Evolutionary conservation across 2,113 vertebrate species (phyloP).

Genomic region (Myotis brandtii): DNA sequence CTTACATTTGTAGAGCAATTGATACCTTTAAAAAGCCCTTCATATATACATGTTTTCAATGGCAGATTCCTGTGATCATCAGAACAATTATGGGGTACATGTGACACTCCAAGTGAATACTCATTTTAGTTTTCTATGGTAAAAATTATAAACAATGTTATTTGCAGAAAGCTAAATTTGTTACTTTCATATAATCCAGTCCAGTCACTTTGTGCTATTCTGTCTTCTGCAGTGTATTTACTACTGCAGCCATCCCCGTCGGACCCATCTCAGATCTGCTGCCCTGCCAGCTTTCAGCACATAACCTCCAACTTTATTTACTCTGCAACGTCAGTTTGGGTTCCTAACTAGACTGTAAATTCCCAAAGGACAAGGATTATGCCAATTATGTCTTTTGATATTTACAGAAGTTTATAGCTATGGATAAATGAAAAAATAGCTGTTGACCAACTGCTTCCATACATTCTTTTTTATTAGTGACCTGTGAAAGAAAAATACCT

Average conservation of each 20-base stretch:
- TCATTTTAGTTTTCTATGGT: neutral
- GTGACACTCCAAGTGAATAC: neutral
- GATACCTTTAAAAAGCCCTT: neutral
- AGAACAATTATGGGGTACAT: neutral
- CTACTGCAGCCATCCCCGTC: neutral
- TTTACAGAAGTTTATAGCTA: neutral
- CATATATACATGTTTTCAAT: neutral
- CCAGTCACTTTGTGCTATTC: neutral
- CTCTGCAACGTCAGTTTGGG: neutral
- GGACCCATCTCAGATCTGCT: neutral
- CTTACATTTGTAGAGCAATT: neutral
- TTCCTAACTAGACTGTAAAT: neutral
- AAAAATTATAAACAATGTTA: neutral
- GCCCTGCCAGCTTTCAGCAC: neutral
- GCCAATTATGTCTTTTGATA: neutral
- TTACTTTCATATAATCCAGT: neutral
- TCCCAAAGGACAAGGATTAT: neutral
- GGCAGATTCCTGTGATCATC: neutral
- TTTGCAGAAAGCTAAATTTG: neutral
- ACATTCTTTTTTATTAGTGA: neutral
- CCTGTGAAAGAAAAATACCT: conserved; percentile 18
- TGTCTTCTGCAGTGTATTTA: neutral
- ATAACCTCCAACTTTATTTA: neutral
- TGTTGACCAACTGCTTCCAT: neutral
- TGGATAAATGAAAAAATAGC: neutral